Conservation (phyloP, 2,113 vertebrate genomes). For the Ochotona princeps region DNA sequence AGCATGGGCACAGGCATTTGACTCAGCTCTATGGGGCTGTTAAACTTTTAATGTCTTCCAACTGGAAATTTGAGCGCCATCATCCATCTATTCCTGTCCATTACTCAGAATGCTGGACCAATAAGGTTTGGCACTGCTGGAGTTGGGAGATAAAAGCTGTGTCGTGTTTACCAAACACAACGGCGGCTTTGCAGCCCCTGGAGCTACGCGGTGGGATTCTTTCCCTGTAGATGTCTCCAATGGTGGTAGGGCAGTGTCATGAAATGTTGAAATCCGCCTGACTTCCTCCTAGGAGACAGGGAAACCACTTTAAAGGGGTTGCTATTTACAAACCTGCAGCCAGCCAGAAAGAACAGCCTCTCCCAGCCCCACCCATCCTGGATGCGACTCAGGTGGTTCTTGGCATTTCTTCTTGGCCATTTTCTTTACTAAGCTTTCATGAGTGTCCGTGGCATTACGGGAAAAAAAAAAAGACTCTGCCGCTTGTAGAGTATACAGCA, state of each 20-base stretch:
- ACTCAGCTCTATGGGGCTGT: slow-evolving; percentile 80
- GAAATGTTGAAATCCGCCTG: slow-evolving; percentile 54
- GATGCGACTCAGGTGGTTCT: slow-evolving; percentile 46
- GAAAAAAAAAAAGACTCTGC: not conserved
- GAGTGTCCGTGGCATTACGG: not conserved
- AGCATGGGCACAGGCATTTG: slow-evolving; percentile 72
- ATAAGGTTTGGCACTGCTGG: slow-evolving; percentile 63
- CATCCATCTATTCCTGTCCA: slow-evolving; percentile 79
- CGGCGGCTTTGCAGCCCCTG: slow-evolving; percentile 73
- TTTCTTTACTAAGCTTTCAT: not conserved
- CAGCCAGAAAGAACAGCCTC: slow-evolving; percentile 12
- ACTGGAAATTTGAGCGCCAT: slow-evolving; percentile 76
- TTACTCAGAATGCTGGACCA: slow-evolving; percentile 80
- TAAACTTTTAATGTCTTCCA: slow-evolving; percentile 82
- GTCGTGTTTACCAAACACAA: slow-evolving; percentile 77
- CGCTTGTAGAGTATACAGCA: not conserved
- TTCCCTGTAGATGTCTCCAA: slow-evolving; percentile 58
- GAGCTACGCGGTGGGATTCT: slow-evolving; percentile 70
- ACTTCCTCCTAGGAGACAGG: slow-evolving; percentile 60
- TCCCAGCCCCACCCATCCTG: not conserved
- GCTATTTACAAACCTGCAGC: slow-evolving; percentile 44
- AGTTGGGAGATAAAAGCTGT: slow-evolving; percentile 72
- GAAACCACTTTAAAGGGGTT: slow-evolving; percentile 62
- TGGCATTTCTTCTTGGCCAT: not conserved
- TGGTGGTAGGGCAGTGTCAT: slow-evolving; percentile 42